Base-by-base conservation (phyloP, 2,888 invertebrate species). In the Pandemis cinnamomeana region DNA sequence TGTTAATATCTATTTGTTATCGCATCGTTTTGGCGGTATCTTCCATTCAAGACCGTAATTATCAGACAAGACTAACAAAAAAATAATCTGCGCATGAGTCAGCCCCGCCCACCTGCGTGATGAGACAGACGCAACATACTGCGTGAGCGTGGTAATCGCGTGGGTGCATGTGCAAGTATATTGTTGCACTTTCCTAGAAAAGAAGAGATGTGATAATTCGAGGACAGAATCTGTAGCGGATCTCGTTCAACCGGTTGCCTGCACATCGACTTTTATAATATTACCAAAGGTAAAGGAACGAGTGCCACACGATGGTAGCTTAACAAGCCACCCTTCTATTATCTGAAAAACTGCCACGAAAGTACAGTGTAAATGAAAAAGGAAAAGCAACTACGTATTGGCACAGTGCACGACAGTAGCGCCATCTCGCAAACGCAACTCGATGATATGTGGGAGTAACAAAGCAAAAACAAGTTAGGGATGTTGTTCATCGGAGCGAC, bases 31-130 rank as follows among this genome's bases (percentile, higher is more conserved):
- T 55, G 15, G 41, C 36, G 67, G 36, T 42, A 55, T 15, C 55
- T 61, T 51, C 69, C 69, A 69, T 69, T 69, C 69, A 69, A 15
- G 51, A 61, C 48, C 36, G 61, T 69, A 61, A 69, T 66, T 66
- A 58, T 46, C 58, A 46, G 61, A 62, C 55, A 55, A 55, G 55
- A 70, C 11, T 48, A 41, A 46, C 58, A 58, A 58, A 58, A 58
- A 53, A 73, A 73, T 66, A 55, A 73, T 60, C 51, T 48, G 66
- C 53, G 72, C 55, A 69, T 69, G 72, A 73, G 69, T 73, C 72
- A 73, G 69, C 63, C 68, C 64, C 69, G 58, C 72, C 72, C 72
- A 73, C 72, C 69, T 73, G 68, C 58, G 68, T 64, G 69, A 69
- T 73, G 69, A 58, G 58, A 69, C 72, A 72, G 63, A 63, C 63